Evolutionary conservation across 2,113 vertebrate genomes (phyloP), one percentile per base, ranked within the genome.

Genomic region (Ranitomeya variabilis): DNA sequence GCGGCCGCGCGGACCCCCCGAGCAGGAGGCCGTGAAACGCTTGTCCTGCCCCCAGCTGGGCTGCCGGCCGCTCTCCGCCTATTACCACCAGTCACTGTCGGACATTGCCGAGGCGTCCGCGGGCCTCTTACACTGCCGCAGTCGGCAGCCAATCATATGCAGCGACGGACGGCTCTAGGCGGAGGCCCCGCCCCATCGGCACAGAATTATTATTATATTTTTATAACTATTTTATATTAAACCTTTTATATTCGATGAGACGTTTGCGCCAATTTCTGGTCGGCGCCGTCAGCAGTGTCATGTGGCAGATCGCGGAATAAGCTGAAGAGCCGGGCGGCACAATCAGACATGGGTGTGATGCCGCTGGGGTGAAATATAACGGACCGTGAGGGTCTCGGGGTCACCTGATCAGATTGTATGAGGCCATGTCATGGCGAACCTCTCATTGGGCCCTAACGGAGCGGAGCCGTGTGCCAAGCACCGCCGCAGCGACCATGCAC

Each of bases 141-240:
- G 98, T 90, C 95, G 98, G 78, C 97, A 97, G 85, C 98, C 98
- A 87, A 97, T 99, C 93, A 98, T 99, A 94, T 99, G 97, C 93
- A 97, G 96, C 21, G 97, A 99, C 83, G 96, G 97, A 91, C 99
- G 99, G 92, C 97, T 99, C 7, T 83, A 64, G 45, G 18, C 80
- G 18, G 10, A 16, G 67, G 66, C 66, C 12, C 7, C 21, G n/a
- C 66, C 66, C 26, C 26, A 31, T 31, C 26, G 26, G 26, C 26
- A 31, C 26, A 31, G 26, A 31, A 88, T 77, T 83, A 83, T 77
- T 83, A 83, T 69, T 59, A 51, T 87, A 71, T 86, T 86, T 55
- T 77, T 23, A 57, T 85, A 54, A 86, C 79, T 62, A 62, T 86
- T 82, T 76, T 83, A 21, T 87, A 83, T 88, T 88, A 88, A 88